Base-by-base conservation (phyloP, 2,797 vertebrate species). In the Amniataba percoides region DNA sequence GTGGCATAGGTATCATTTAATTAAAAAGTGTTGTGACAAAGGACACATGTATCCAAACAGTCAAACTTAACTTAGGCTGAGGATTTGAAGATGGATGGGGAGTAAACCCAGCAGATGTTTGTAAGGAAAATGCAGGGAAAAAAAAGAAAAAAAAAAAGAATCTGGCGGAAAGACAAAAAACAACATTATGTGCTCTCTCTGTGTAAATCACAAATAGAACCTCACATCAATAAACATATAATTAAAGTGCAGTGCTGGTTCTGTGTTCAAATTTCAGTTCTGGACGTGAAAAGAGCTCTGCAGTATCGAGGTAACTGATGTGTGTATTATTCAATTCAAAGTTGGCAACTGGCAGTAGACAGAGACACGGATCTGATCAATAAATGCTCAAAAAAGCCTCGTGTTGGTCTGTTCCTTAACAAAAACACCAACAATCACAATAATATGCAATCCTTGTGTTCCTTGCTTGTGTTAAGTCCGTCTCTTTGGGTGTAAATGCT, bases 1-100 rank as follows among this genome's bases (percentile, higher is more conserved):
- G 80, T 74, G 72, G 83, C 79, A 89, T 74, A 89, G 83, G 78
- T 91, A 92, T 90, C 88, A 91, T 93, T 94, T 92, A 88, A 94
- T 94, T 93, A 89, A 91, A 93, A 93, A 87, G 80, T 87, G 80
- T 83, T 66, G 72, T 79, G 81, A 90, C 88, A 88, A 91, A 88
- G 51, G 74, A 84, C 11, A 34, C 58, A 55, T 71, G 82, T 60
- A 87, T 84, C 66, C 67, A 80, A 83, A 86, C 68, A 87, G 74
- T 80, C 71, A 75, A 82, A 81, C 69, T 84, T 65, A 82, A 77
- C 63, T 83, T 40, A 13, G 40, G 78, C 62, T 57, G 72, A 59
- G 60, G 77, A 74, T 70, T 74, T 43, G 59, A 78, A 74, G 81
- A 89, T 75, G 69, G 74, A 85, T 88, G 77, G 49, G 5, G 25